Conservation (phyloP, 92 coral and sea anemone species). For the Zoanthus sansibaricus region DNA sequence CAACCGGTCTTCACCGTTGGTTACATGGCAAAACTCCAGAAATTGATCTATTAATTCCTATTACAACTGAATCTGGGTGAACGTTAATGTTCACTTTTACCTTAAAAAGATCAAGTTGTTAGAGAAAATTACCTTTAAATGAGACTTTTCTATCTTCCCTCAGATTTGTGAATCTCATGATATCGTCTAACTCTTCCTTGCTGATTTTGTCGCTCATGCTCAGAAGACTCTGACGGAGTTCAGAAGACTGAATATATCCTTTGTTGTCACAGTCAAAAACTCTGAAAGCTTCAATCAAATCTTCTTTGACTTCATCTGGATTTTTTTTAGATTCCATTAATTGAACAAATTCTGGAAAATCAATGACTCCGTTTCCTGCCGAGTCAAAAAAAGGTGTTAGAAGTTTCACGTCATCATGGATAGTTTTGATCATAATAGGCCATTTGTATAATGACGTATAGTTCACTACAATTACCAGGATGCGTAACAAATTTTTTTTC, state of each 20-base stretch:
- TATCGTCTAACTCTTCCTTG: conserved; percentile 65
- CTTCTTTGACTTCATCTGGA: conserved; percentile 72
- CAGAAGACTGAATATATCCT: conserved; percentile 77
- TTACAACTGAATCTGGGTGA: background rate
- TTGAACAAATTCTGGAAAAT: conserved; percentile 71
- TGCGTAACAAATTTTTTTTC: too few relatives aligned
- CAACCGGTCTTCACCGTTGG: too few relatives aligned
- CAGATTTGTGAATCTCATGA: conserved; percentile 52
- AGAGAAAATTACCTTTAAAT: conserved; percentile 58
- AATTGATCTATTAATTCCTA: too few relatives aligned
- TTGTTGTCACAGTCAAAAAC: conserved; percentile 78
- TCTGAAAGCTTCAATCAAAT: conserved; percentile 71
- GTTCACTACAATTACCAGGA: too few relatives aligned
- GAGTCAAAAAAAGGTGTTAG: too few relatives aligned
- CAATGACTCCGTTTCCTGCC: conserved; percentile 88
- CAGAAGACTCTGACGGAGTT: conserved; percentile 65
- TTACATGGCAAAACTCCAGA: too few relatives aligned
- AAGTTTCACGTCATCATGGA: too few relatives aligned
- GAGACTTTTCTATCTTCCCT: conserved; percentile 62
- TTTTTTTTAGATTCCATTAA: conserved; percentile 63
- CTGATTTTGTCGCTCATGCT: conserved; percentile 77
- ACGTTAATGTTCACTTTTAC: background rate
- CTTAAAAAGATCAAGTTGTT: background rate
- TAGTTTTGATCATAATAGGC: too few relatives aligned
- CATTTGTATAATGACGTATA: too few relatives aligned